Conservation (phyloP, 1,140 invertebrate species). For the Lethocerus indicus region DNA sequence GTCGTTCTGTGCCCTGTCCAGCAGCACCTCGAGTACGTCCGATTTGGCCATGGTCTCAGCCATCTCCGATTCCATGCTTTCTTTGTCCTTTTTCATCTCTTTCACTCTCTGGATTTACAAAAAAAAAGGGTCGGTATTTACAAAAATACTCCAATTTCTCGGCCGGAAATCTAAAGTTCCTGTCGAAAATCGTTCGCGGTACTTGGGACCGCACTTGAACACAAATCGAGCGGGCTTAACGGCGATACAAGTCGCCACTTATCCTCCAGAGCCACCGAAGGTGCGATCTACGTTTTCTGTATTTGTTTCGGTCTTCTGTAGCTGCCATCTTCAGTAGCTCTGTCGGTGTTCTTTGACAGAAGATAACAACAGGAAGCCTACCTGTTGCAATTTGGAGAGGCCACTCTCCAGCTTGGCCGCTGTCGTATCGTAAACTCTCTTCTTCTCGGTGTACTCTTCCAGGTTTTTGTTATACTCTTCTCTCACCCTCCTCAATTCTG, state of each 20-base stretch:
- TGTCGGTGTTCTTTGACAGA: not conserved
- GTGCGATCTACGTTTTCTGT: not conserved
- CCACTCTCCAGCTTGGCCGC: slow-evolving; percentile 35
- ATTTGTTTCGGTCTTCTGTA: not conserved
- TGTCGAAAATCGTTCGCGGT: not conserved
- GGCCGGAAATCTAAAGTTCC: no score
- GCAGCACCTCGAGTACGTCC: slow-evolving; percentile 15
- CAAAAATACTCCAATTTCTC: no score
- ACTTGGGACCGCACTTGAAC: not conserved
- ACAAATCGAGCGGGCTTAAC: not conserved
- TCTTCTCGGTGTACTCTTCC: slow-evolving; percentile 36
- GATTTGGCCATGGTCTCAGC: slow-evolving; percentile 19
- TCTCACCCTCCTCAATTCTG: slow-evolving; percentile 38
- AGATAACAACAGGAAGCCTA: slow-evolving; percentile 13
- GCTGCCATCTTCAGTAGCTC: not conserved
- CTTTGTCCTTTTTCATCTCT: slow-evolving; percentile 17
- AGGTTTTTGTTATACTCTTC: slow-evolving; percentile 35
- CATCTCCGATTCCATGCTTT: slow-evolving; percentile 16
- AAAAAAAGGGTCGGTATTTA: not conserved
- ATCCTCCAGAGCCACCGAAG: not conserved
- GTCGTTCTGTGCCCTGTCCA: slow-evolving; percentile 8
- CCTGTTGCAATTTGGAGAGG: slow-evolving; percentile 36
- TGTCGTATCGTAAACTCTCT: slow-evolving; percentile 35
- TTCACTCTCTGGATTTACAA: slow-evolving; percentile 8
- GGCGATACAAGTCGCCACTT: not conserved